These are phyloP conservation scores for Eulemur rubriventer DNA, from an alignment of 2,797 vertebrate genomes.

Conservation along the genomic window DNA sequence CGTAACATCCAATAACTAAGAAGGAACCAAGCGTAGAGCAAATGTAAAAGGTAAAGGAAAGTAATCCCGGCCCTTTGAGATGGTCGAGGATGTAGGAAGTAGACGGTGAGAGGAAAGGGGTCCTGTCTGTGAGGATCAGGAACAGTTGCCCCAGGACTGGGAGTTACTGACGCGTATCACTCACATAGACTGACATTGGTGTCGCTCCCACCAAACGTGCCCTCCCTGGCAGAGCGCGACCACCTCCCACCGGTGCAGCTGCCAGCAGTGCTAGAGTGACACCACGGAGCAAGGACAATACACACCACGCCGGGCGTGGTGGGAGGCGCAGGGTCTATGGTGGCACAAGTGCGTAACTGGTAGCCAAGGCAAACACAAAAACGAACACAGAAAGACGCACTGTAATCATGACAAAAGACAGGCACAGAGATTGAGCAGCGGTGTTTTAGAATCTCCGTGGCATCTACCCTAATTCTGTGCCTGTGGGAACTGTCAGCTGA, in stretches of 20 bases:
- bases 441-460: fast-evolving
- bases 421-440: not conserved
- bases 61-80: not conserved
- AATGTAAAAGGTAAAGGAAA: too few species aligned
- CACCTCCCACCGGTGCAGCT: fast-evolving
- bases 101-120: not conserved
- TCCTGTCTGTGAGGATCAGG: fast-evolving
- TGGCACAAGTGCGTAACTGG: fast-evolving
- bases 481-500: too few species aligned
- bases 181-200: fast-evolving
- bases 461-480: fast-evolving
- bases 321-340: not conserved
- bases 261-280: fast-evolving
- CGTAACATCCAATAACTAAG: fast-evolving
- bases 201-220: fast-evolving
- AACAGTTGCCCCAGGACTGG: not conserved
- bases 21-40: fast-evolving
- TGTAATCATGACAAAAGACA: too few species aligned
- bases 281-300: fast-evolving
- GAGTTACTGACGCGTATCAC: fast-evolving
- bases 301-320: fast-evolving
- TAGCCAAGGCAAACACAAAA: not conserved
- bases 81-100: fast-evolving
- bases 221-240: fast-evolving
- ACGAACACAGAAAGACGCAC: fast-evolving